Evolutionary conservation across 2,888 invertebrate species (phyloP), one percentile per base, ranked within the genome.

Genomic region (Frankliniella intonsa): DNA sequence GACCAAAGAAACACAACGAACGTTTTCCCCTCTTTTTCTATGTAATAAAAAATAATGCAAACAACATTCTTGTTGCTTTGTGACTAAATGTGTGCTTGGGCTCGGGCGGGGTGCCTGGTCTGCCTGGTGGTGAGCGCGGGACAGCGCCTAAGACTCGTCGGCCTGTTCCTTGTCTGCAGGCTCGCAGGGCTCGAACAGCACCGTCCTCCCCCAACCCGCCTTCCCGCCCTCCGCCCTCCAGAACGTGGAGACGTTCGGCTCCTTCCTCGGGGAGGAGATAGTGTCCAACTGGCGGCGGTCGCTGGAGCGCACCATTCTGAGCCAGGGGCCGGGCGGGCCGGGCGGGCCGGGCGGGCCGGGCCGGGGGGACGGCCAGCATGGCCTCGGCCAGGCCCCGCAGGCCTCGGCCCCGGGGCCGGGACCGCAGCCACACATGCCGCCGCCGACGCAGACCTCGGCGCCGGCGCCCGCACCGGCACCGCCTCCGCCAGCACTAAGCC

Each of bases 251-350:
- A 90, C 91, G 86, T 93, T 93, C 90, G 94, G 93, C 89, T 91
- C 92, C 85, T 90, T 92, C 87, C 90, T 94, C 87, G 95, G 95
- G 88, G 94, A 94, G 88, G 94, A 95, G 88, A 93, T 95, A 88
- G 95, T 95, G 88, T 92, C 92, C 86, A 92, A 93, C 88, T 94
- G 94, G 93, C 91, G 94, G 87, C 92, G 93, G 86, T 92, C 92
- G 86, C 90, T 93, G 87, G 93, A 93, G 87, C 88, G 90, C 85
- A 87, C 88, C 85, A 86, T 87, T 87, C 86, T 87, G 80, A 85
- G 82, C 81, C 81, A 25, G 69, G 69, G 69, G 14, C 69, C 11
- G 65, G 38, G 22, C 81, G 82, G 22, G 83, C 84, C 14, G 83
- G 83, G 38, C 84, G 83, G 55, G 83, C 69, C 11, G 65, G 38